phyloP scores from a whole-genome alignment of 1,140 invertebrate species.

The Lordiphosa mommai region DNA sequence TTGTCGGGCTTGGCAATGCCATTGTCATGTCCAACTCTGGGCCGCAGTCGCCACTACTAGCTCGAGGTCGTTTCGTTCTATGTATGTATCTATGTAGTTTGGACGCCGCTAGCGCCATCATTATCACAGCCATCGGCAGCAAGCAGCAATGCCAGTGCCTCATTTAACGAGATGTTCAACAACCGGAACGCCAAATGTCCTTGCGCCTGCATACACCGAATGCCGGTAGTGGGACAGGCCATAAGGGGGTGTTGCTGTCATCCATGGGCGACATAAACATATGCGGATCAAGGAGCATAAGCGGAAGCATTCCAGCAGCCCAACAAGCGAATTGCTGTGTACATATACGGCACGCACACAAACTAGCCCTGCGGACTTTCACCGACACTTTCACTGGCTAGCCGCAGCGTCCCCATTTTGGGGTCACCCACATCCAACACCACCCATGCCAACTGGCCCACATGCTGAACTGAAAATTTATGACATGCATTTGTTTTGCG shows the following conservation, averaged over 20 bases:
- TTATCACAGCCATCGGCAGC: conserved; percentile 39
- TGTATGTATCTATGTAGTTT: not conserved
- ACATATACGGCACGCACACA: too few species aligned
- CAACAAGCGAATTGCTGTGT: conserved; percentile 17
- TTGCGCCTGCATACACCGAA: conserved; percentile 20
- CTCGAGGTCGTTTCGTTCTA: not conserved
- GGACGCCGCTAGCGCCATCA: conserved; percentile 18
- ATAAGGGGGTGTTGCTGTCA: not conserved
- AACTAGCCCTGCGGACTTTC: conserved; percentile 7
- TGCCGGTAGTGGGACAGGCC: conserved; percentile 5
- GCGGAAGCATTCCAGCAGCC: conserved; percentile 7
- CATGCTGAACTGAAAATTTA: conserved; percentile 43
- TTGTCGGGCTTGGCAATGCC: conserved; percentile 8
- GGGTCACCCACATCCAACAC: not conserved
- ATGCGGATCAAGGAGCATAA: conserved; percentile 15
- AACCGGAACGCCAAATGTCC: conserved; percentile 49
- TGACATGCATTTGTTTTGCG: conserved; percentile 53
- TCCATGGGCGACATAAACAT: conserved; percentile 14
- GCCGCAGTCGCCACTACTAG: not conserved
- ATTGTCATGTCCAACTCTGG: conserved; percentile 8
- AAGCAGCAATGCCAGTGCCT: conserved; percentile 19
- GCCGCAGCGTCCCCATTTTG: conserved; percentile 1
- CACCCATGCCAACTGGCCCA: conserved; percentile 13
- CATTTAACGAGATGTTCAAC: conserved; percentile 49
- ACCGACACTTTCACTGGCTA: conserved; percentile 33